Evolutionary conservation across 2,797 vertebrate genomes (phyloP), one percentile per base, ranked within the genome.

Genomic region (Mareca strepera): DNA sequence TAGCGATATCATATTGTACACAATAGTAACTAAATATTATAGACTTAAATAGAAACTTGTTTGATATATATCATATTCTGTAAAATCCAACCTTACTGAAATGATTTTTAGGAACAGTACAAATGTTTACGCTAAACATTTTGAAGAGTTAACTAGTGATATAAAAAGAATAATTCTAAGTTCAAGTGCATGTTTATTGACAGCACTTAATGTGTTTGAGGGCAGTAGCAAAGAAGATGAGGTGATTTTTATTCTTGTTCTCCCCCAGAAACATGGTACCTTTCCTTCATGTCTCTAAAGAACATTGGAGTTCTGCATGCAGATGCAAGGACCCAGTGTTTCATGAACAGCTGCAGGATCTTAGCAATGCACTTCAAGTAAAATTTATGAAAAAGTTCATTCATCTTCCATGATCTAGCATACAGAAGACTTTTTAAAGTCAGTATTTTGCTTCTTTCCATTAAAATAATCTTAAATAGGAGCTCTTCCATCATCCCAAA

Each of bases 401-500:
- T 95, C 58, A 88, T 18, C 17, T 88, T 39, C 46, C 37, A 63
- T 2, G 5, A 28, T 74, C 58, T 79, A 68, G 37, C 53, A 83
- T 6, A 43, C 58, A 77, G 48, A 82, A 84, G 48, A 88, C 14
- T 86, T 82, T 29, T 78, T 50, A 78, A 92, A 91, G 64, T 80
- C 64, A 85, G 37, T n/a, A 31, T 91, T 95, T 68, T 89, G 43
- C 85, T 79, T 94, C 37, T 59, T 84, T 56, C 29, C 63, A 41
- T 94, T 72, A 79, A 82, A 68, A 76, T 43, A 60, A 17, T 80
- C 63, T 94, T 94, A 91, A 94, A 88, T 59, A 91, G 43, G 55
- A 95, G 41, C 56, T 82, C 43, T 83, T 96, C 72, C 43, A 41
- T 91, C 96, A 84, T n/a, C 58, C 55, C 89, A 96, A 96, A 96